A percentile compares a stretch with the other conserved stretches of the same genome.
Evolutionary conservation across 2,797 vertebrate species (phyloP).

Genomic region (Molossus molossus): DNA sequence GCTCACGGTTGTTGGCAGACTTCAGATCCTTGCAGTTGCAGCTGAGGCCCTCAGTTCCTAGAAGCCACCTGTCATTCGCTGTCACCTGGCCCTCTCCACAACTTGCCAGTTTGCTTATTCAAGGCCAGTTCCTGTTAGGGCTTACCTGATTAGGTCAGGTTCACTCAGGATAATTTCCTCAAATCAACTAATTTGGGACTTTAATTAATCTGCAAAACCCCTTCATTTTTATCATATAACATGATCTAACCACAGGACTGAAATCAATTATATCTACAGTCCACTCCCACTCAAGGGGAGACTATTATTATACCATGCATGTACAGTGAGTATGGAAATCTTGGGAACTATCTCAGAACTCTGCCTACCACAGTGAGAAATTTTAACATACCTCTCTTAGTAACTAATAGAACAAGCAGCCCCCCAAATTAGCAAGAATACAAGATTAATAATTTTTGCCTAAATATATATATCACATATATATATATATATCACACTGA

Average conservation of each 20-base stretch:
- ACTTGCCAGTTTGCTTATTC: not conserved
- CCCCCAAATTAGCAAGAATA: not conserved
- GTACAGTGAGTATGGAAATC: not conserved
- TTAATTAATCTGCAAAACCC: slow-evolving; percentile 41
- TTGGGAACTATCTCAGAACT: slow-evolving; percentile 39
- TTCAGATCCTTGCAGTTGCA: not conserved
- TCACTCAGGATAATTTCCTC: slow-evolving; percentile 46
- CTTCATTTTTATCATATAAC: slow-evolving; percentile 11
- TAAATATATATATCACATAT: not conserved
- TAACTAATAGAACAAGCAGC: slow-evolving; percentile 50
- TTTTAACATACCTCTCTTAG: slow-evolving; percentile 29
- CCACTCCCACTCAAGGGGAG: slow-evolving; percentile 10
- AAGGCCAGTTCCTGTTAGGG: slow-evolving; percentile 1
- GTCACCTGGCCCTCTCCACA: not conserved
- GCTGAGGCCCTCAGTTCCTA: not conserved
- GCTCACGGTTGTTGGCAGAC: slow-evolving; percentile 16
- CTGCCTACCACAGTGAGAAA: not conserved
- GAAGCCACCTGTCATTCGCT: not conserved
- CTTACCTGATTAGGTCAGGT: not conserved
- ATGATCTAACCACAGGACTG: not conserved
- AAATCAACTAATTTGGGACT: slow-evolving; percentile 42
- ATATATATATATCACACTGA: not conserved
- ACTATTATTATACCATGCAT: not conserved
- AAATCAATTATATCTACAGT: slow-evolving; percentile 39
- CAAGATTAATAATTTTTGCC: slow-evolving; percentile 3